These are phyloP conservation scores for Nycticebus coucang DNA, from an alignment of 2,113 vertebrate species.

Conservation along the genomic window DNA sequence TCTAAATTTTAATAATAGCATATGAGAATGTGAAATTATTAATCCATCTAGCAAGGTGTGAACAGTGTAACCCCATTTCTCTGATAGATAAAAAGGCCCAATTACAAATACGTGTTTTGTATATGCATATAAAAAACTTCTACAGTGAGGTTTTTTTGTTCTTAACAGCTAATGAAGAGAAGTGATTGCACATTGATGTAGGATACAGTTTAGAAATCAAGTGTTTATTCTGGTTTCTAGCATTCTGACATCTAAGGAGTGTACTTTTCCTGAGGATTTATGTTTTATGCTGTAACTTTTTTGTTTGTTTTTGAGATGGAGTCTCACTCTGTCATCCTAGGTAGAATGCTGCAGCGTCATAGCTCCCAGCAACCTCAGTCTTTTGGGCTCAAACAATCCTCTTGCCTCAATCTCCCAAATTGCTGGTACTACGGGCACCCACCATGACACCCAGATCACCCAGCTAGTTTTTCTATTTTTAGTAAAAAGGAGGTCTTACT, in stretches of 20 bases:
- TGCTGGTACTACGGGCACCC: too few relatives aligned
- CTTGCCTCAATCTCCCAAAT: too few relatives aligned
- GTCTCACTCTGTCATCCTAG: too few relatives aligned
- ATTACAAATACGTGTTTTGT: conserved; percentile 5
- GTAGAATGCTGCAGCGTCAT: too few relatives aligned
- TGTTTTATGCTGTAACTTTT: background rate
- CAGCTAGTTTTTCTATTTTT: too few relatives aligned
- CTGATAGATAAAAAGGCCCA: background rate
- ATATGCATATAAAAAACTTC: conserved; percentile 29
- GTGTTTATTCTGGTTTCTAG: conserved; percentile 3
- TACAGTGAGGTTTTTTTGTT: background rate
- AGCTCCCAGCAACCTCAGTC: too few relatives aligned
- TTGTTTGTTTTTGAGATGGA: too few relatives aligned
- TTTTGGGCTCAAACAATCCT: too few relatives aligned
- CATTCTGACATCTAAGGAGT: background rate
- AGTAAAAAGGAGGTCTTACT: too few relatives aligned
- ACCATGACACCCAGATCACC: too few relatives aligned
- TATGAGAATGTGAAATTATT: conserved; percentile 33
- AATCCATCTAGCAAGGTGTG: background rate
- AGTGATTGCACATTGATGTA: background rate
- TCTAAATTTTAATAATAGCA: conserved; percentile 35
- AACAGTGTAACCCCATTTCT: background rate
- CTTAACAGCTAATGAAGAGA: background rate
- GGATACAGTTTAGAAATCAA: background rate
- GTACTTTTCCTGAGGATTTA: background rate